Conservation (phyloP, 2,888 invertebrate genomes). For the Tiphia femorata region DNA sequence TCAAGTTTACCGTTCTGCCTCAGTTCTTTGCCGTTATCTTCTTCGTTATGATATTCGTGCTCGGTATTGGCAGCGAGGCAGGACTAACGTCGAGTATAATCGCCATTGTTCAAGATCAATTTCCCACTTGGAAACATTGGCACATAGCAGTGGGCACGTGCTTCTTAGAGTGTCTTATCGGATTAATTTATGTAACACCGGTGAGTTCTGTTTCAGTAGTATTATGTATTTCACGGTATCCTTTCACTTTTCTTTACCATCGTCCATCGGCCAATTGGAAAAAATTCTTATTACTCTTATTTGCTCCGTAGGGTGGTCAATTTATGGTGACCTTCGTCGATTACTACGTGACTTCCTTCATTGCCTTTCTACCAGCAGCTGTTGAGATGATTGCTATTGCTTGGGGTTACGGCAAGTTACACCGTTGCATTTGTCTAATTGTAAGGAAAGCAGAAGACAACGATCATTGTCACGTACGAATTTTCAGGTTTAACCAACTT, state of each 20-base stretch:
- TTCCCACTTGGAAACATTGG: slow-evolving; percentile 64
- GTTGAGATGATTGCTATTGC: slow-evolving; percentile 65
- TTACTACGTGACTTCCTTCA: slow-evolving; percentile 67
- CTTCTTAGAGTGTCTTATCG: slow-evolving; percentile 63
- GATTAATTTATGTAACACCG: slow-evolving; percentile 68
- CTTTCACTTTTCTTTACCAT: too few species aligned
- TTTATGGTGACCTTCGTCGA: slow-evolving; percentile 68
- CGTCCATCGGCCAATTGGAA: too few species aligned
- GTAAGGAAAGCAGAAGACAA: not conserved
- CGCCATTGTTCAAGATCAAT: slow-evolving; percentile 68
- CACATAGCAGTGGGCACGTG: slow-evolving; percentile 62
- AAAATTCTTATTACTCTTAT: not conserved
- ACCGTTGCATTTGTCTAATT: too few species aligned
- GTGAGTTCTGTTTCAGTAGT: slow-evolving; percentile 46
- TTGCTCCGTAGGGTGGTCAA: slow-evolving; percentile 64
- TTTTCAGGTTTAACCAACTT: slow-evolving; percentile 71
- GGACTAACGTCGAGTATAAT: slow-evolving; percentile 67
- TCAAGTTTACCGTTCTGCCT: slow-evolving; percentile 79
- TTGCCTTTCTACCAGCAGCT: slow-evolving; percentile 68
- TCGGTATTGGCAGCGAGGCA: slow-evolving; percentile 70
- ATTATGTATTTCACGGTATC: too few species aligned
- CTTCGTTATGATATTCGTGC: slow-evolving; percentile 70
- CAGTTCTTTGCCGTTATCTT: slow-evolving; percentile 72
- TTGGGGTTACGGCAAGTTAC: slow-evolving; percentile 66
- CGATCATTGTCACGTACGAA: too few species aligned